Evolutionary conservation across 2,888 invertebrate genomes (phyloP).

Genomic region (Drosophila helvetica): DNA sequence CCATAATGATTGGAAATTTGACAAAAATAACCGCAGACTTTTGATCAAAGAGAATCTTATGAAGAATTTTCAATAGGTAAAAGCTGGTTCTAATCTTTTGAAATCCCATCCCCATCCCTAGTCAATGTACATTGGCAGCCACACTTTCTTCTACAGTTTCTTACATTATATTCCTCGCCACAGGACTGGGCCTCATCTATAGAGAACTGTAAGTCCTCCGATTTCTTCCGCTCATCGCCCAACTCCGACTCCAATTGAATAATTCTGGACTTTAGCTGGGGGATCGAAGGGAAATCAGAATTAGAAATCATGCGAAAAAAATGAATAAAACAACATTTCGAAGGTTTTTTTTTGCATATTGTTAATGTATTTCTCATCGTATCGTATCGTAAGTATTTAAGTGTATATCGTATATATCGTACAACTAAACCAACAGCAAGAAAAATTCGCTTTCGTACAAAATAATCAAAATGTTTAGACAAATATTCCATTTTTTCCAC

Average conservation of each 20-base stretch:
- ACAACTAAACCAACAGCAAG: constrained; percentile 78
- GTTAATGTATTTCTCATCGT: constrained; percentile 59
- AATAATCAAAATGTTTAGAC: constrained; percentile 48
- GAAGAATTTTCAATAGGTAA: too few species aligned
- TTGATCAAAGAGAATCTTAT: too few species aligned
- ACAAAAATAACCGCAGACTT: too few species aligned
- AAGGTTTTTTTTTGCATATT: constrained; percentile 51
- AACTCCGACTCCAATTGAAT: constrained; percentile 87
- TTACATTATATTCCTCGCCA: constrained; percentile 94
- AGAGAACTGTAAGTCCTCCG: constrained; percentile 95
- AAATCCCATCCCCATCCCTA: neutral
- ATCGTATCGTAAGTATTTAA: constrained; percentile 26
- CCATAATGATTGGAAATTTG: too few species aligned
- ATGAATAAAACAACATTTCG: constrained; percentile 66
- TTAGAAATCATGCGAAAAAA: constrained; percentile 40
- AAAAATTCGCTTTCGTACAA: constrained; percentile 77
- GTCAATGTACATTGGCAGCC: constrained; percentile 39
- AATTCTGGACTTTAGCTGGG: constrained; percentile 86
- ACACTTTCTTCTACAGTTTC: constrained; percentile 42
- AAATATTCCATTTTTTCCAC: constrained; percentile 52
- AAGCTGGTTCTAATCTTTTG: neutral
- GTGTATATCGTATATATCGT: constrained; percentile 48
- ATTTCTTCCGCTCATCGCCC: constrained; percentile 91
- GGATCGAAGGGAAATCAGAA: constrained; percentile 44
- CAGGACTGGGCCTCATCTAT: constrained; percentile 96